Evolutionary conservation across 2,797 vertebrate genomes (phyloP).

Genomic region (Helicolenus hilgendorfi): DNA sequence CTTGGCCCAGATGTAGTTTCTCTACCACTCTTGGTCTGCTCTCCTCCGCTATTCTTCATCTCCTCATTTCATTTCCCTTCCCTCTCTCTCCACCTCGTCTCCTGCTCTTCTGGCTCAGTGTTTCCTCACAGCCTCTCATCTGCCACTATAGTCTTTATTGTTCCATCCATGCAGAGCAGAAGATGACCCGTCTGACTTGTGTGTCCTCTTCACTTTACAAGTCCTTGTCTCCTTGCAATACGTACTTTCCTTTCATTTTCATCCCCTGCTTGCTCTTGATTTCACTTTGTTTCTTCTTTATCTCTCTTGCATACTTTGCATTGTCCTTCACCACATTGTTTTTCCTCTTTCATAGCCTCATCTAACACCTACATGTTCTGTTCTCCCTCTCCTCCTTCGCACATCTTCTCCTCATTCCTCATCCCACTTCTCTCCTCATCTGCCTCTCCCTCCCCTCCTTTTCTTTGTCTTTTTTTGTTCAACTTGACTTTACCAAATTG

Average conservation of each 20-base stretch:
- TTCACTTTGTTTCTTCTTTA: background rate
- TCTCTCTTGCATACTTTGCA: background rate
- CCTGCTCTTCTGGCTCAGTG: background rate
- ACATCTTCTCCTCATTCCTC: background rate
- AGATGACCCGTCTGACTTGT: background rate
- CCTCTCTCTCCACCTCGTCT: background rate
- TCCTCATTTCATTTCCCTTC: background rate
- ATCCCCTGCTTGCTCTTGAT: background rate
- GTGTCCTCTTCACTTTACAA: background rate
- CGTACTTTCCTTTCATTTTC: background rate
- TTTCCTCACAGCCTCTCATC: background rate
- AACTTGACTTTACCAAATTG: background rate
- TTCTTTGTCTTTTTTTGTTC: background rate
- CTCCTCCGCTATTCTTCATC: background rate
- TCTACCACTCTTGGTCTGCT: background rate
- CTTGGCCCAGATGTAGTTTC: background rate
- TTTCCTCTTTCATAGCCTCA: background rate
- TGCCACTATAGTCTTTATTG: background rate
- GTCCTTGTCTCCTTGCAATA: background rate
- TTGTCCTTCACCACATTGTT: background rate
- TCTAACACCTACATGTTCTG: background rate
- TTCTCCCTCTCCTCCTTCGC: background rate
- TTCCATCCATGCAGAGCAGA: background rate
- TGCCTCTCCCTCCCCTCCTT: background rate
- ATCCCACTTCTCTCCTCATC: background rate